phyloP scores from a whole-genome alignment of 2,113 vertebrate genomes.

The Carlito syrichta region DNA sequence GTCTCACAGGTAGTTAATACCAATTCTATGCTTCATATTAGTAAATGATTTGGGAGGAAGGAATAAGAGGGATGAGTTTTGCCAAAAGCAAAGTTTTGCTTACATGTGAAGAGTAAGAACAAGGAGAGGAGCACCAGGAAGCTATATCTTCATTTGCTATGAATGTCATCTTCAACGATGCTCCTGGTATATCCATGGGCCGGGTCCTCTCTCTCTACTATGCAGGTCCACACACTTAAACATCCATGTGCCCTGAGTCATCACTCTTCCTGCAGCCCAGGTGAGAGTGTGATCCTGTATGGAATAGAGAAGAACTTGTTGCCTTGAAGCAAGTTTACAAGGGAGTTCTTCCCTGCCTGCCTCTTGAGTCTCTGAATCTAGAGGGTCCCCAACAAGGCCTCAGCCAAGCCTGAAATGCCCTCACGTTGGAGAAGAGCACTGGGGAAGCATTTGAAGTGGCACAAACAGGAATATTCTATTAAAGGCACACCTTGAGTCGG shows the following conservation, averaged over 20 bases:
- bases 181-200: not conserved
- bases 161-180: accelerated
- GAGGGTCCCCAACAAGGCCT: not conserved
- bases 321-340: not conserved
- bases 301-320: not conserved
- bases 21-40: not conserved
- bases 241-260: not conserved
- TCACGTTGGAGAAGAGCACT: not conserved
- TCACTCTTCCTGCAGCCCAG: not conserved
- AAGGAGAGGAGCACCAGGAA: not conserved
- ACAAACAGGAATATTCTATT: not conserved
- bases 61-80: not conserved
- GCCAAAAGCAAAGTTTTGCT: not conserved
- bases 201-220: not conserved
- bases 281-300: not conserved
- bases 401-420: not conserved
- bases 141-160: not conserved
- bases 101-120: accelerated
- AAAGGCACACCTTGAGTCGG: not conserved
- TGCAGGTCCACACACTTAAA: not conserved
- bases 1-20: not conserved
- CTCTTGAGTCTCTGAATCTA: not conserved
- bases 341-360: not conserved
- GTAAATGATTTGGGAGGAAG: not conserved
- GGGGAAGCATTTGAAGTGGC: not conserved